phyloP scores from a whole-genome alignment of 2,797 vertebrate genomes.

The Pristis pectinata region DNA sequence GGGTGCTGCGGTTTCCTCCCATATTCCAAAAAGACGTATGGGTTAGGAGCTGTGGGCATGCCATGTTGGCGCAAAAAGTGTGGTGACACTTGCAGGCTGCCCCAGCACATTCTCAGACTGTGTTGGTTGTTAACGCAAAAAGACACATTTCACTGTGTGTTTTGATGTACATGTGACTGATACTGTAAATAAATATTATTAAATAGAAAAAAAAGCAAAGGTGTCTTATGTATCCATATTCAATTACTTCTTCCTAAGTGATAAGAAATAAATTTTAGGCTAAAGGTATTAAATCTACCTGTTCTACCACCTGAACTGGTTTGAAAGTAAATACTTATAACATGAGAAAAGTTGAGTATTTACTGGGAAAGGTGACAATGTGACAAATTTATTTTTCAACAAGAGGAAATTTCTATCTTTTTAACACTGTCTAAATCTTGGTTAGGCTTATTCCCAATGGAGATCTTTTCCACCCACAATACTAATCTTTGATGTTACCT shows the following conservation, averaged over 20 bases:
- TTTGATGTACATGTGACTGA: too few relatives aligned
- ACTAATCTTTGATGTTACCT: background rate
- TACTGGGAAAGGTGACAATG: background rate
- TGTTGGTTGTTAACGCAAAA: too few relatives aligned
- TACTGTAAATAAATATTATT: too few relatives aligned
- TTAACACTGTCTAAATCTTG: background rate
- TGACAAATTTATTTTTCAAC: background rate
- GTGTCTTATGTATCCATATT: background rate
- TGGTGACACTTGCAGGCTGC: too few relatives aligned
- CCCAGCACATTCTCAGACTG: too few relatives aligned
- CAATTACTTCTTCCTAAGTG: background rate
- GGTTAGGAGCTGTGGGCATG: too few relatives aligned
- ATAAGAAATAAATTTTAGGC: background rate
- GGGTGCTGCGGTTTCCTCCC: too few relatives aligned
- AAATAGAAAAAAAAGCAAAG: background rate
- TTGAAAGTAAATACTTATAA: background rate
- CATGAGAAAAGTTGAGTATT: background rate
- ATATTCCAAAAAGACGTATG: too few relatives aligned
- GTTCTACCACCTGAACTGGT: background rate
- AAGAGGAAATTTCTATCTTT: background rate
- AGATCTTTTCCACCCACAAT: background rate
- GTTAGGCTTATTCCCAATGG: background rate
- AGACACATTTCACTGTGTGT: too few relatives aligned
- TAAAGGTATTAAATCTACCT: background rate
- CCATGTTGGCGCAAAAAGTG: too few relatives aligned